Base-by-base conservation (phyloP, 53 echinoderm and acorn worm species). In the Stichopus horrens region DNA sequence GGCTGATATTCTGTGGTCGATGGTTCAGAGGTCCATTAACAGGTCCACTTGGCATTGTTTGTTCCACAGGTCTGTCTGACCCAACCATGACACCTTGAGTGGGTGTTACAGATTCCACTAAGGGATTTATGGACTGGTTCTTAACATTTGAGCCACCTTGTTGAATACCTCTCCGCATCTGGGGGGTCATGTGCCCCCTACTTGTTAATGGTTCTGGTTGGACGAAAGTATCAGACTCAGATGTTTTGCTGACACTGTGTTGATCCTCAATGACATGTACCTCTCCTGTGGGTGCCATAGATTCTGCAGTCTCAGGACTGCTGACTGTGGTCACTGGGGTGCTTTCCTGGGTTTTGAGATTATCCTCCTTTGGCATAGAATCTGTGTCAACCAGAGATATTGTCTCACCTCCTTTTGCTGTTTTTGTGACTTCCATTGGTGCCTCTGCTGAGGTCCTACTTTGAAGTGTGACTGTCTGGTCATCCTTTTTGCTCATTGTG, bases 371-470 rank as follows among this genome's bases (percentile, higher is more conserved):
- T 10, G 52, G 74, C 54, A 71, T 16, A 18, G 7, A 7, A 7
- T 71, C 71, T 18, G 18, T 20, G 18, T 71, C 71, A 71, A 86
- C 81, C 82, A 79, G 52, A 88, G 73, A 18, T 95, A 88, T 75
- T 90, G 91, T 55, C 90, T 76, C 23, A 74, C 88, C 55, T 88
- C 93, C 10, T 91, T 91, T 60, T 89, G 90, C 71, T 90, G 89
- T 55, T 89, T 88, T 14, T 60, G 89, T 53, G 89, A 91, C 73
- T 93, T 90, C 16, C 87, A 92, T 74, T 92, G 89, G 6, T 91
- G 93, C 58, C 77, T 88, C 75, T 89, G 91, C 9, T 92, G 95
- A 14, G 92, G 94, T 5, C 88, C 85, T 13, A 75, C 88, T 23
- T 76, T 22, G n/a, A 78, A 65, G 7, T 76, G 76, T 8, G 54